Base-by-base conservation (phyloP, 2,797 vertebrate genomes). In the Anguilla megastoma region DNA sequence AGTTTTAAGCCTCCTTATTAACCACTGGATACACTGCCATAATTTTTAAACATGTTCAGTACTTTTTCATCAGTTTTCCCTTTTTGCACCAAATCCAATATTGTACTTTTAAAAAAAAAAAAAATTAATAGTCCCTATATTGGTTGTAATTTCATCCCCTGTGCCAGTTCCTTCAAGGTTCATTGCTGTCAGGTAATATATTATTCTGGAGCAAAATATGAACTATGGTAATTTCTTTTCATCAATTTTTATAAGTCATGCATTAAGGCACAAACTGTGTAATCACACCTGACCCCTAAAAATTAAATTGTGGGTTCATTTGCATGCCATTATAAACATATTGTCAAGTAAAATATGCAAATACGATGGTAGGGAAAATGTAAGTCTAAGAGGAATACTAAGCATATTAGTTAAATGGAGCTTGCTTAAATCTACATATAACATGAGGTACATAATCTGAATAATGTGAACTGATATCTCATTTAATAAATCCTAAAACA, bases 281-380 rank as follows among this genome's bases (percentile, higher is more conserved):
- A 71, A 71, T 71, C 69, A 71, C 27, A 71, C 69, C 27, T 71
- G 69, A 71, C 69, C 69, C 69, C 69, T 71, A 30, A 71, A 71
- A 71, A 71, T 71, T 12, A 2, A 71, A 71, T 33, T 9, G n/a
- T 30, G 60, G 60, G 3, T n/a, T 33, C 27, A 71, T 71, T 71
- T 71, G 69, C 69, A 71, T 71, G 69, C 27, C n/a, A 71, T 71
- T 71, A 71, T 71, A 71, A 71, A 71, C 27, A 71, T 71, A 71
- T 9, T 71, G n/a, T 33, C 30, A 4, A 30, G 69, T 71, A 71
- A 71, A 30, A 71, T 30, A 71, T 71, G 69, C 27, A 71, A 71
- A 71, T 71, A 71, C 69, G 9, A 71, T 71, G 27, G 27, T 33
- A 30, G 27, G 27, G 27, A 33, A 71, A 71, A 30, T 71, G 30